phyloP scores from a whole-genome alignment of 2,888 invertebrate species.

The Cabera pusaria region DNA sequence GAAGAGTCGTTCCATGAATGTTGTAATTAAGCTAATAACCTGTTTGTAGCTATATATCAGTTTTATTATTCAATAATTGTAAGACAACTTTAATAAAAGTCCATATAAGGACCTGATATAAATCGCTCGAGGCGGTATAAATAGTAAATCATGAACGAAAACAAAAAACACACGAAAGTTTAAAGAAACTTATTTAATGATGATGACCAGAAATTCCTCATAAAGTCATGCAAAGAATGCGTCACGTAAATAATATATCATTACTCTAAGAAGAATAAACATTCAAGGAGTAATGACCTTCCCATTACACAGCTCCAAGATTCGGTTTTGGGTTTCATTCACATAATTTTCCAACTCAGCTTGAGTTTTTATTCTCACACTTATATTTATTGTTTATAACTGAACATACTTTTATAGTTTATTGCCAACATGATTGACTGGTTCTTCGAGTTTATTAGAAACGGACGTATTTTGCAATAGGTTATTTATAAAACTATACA shows the following conservation, averaged over 20 bases:
- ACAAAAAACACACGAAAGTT: slow-evolving; percentile 1
- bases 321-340: slow-evolving; percentile 42
- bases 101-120: slow-evolving; percentile 1
- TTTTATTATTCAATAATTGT: slow-evolving; percentile 20
- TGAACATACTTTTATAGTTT: slow-evolving; percentile 26
- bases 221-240: slow-evolving; percentile 63
- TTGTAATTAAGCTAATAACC: slow-evolving; percentile 42
- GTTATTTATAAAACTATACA: slow-evolving; percentile 11
- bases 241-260: slow-evolving; percentile 61
- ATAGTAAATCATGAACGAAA: slow-evolving; percentile 4
- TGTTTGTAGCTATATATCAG: slow-evolving; percentile 28
- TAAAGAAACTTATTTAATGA: slow-evolving; percentile 52
- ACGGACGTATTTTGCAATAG: slow-evolving; percentile 13
- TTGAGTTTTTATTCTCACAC: slow-evolving; percentile 27
- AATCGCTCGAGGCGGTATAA: background rate
- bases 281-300: slow-evolving; percentile 31
- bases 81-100: slow-evolving; percentile 23
- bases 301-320: slow-evolving; percentile 23
- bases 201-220: slow-evolving; percentile 61
- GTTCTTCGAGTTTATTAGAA: slow-evolving; percentile 36
- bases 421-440: slow-evolving; percentile 39
- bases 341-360: slow-evolving; percentile 27
- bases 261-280: slow-evolving; percentile 52
- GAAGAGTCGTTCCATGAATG: slow-evolving; percentile 31
- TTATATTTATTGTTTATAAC: slow-evolving; percentile 23